Conservation (phyloP, 2,113 vertebrate species). For the Python bivittatus region DNA sequence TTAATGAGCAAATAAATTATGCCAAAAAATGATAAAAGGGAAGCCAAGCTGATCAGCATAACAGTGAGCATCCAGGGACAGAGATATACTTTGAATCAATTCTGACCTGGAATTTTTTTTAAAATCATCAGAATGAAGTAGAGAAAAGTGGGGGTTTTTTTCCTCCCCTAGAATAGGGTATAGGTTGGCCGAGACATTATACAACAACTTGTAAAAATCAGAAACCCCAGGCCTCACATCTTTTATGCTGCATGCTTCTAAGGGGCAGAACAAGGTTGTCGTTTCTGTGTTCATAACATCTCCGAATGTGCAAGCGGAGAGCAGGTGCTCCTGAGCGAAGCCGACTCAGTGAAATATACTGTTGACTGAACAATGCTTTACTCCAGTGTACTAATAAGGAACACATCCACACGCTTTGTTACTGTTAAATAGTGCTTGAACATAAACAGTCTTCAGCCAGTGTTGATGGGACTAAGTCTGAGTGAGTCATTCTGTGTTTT, state of each 20-base stretch:
- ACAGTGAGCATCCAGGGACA: background rate
- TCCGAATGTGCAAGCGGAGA: background rate
- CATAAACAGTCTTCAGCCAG: slow-evolving; percentile 9
- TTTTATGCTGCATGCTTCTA: background rate
- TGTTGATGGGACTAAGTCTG: background rate
- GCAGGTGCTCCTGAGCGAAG: background rate
- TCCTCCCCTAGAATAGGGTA: background rate
- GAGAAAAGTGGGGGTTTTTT: background rate
- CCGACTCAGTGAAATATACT: background rate
- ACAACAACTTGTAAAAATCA: background rate
- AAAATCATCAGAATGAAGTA: background rate
- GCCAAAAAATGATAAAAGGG: background rate
- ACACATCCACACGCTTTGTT: background rate
- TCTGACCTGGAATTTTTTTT: background rate
- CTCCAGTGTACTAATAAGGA: background rate
- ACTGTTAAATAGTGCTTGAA: slow-evolving; percentile 1
- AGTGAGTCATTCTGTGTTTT: slow-evolving; percentile 1
- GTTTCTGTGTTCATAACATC: background rate
- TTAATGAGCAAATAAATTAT: background rate
- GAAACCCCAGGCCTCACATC: background rate
- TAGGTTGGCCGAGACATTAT: background rate
- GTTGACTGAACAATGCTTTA: background rate
- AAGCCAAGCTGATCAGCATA: background rate
- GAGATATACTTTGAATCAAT: background rate
- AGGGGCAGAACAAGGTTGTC: background rate